phyloP scores from a whole-genome alignment of 1,140 invertebrate species.

The Heliconius nattereri region DNA sequence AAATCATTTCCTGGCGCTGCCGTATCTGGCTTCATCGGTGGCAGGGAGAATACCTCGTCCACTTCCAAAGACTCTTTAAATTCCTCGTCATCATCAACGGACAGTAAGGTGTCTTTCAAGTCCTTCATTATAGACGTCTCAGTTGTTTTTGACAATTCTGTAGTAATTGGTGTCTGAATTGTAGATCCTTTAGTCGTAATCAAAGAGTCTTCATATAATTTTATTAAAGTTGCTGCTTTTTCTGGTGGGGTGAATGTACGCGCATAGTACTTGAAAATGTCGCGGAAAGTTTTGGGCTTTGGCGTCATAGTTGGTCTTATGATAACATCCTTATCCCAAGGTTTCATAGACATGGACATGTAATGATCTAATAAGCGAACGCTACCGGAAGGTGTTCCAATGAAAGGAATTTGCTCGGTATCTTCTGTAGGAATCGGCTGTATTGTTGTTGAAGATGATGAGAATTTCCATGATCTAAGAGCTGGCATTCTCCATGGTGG shows the following conservation, averaged over 20 bases:
- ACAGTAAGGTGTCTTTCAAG: slow-evolving; percentile 69
- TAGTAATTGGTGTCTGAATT: slow-evolving; percentile 47
- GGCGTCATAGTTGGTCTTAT: slow-evolving; percentile 65
- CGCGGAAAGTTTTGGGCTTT: slow-evolving; percentile 57
- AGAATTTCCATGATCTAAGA: slow-evolving; percentile 66
- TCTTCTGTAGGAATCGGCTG: slow-evolving; percentile 58
- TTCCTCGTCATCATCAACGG: slow-evolving; percentile 75
- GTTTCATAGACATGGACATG: slow-evolving; percentile 63
- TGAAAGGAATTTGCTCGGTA: slow-evolving; percentile 52
- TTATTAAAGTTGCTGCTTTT: slow-evolving; percentile 49
- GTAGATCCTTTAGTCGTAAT: slow-evolving; percentile 67
- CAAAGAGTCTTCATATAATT: slow-evolving; percentile 63
- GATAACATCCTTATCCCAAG: slow-evolving; percentile 70
- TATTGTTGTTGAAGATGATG: slow-evolving; percentile 54
- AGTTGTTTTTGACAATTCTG: slow-evolving; percentile 51
- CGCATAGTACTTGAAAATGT: slow-evolving; percentile 61
- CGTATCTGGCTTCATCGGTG: slow-evolving; percentile 62
- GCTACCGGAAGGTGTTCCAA: slow-evolving; percentile 57
- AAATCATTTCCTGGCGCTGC: slow-evolving; percentile 46
- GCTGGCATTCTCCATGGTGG: slow-evolving; percentile 70
- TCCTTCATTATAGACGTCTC: slow-evolving; percentile 59
- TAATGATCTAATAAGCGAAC: slow-evolving; percentile 58
- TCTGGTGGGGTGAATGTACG: slow-evolving; percentile 55
- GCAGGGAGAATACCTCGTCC: slow-evolving; percentile 73
- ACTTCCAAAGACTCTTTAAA: slow-evolving; percentile 75